Evolutionary conservation across 37 sponge, comb jelly and placozoan genomes (phyloP).

Genomic region (Bolinopsis microptera): DNA sequence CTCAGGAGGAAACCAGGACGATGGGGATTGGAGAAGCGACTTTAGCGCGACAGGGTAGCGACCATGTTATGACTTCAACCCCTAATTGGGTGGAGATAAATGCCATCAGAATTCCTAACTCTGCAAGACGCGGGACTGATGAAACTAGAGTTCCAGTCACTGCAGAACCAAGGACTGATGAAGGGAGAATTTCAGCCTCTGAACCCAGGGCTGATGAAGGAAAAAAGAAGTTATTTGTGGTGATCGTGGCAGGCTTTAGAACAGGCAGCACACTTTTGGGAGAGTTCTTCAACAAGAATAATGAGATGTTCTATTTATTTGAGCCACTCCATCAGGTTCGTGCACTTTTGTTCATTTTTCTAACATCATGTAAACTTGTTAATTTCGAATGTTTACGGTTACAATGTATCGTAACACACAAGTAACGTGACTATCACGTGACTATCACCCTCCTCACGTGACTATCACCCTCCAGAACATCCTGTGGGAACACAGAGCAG

Average conservation of each 20-base stretch:
- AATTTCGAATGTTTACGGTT: no score
- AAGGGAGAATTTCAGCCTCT: background rate
- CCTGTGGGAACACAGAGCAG: background rate
- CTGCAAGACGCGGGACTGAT: background rate
- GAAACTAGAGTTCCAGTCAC: background rate
- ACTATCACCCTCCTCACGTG: no score
- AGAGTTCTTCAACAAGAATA: slow-evolving; percentile 19
- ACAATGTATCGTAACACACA: no score
- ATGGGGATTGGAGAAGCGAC: no score
- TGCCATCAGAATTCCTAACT: background rate
- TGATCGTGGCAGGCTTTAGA: slow-evolving; percentile 24
- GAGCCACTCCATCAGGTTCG: background rate
- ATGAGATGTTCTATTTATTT: background rate
- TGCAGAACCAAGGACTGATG: background rate
- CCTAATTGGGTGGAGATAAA: background rate
- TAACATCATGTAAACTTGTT: no score
- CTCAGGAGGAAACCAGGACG: background rate
- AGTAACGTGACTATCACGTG: no score
- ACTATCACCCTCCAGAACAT: background rate
- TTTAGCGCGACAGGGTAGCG: background rate
- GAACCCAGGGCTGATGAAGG: no score
- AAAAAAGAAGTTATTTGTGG: slow-evolving; percentile 21
- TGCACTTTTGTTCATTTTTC: no score
- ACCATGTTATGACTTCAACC: background rate
- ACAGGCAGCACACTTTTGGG: slow-evolving; percentile 7